Evolutionary conservation across 2,888 invertebrate species (phyloP).

Genomic region (Dryomyza anilis): DNA sequence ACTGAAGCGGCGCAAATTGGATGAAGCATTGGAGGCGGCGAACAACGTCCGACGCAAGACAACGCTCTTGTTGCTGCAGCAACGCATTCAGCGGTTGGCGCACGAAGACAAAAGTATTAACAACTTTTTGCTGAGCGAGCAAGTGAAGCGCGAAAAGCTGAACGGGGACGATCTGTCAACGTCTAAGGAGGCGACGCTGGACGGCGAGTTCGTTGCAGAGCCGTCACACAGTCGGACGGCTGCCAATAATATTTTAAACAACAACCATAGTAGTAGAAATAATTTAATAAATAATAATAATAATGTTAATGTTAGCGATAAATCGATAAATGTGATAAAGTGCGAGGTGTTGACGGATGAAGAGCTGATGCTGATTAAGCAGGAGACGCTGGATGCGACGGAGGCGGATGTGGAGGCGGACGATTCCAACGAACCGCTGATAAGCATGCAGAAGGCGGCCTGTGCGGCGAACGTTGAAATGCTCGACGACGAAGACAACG

Average conservation of each 20-base stretch:
- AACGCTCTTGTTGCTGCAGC: slow-evolving; percentile 44
- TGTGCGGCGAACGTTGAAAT: slow-evolving; percentile 39
- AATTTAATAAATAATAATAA: slow-evolving; percentile 51
- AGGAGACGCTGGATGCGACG: slow-evolving; percentile 50
- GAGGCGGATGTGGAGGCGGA: slow-evolving; percentile 51
- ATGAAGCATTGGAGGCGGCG: slow-evolving; percentile 27
- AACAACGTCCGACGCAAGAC: slow-evolving; percentile 41
- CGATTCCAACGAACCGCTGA: slow-evolving; percentile 54
- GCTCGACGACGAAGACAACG: slow-evolving; percentile 58
- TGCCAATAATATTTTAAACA: slow-evolving; percentile 21
- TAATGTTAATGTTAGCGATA: slow-evolving; percentile 58
- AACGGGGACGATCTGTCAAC: slow-evolving; percentile 36
- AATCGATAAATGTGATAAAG: slow-evolving; percentile 62
- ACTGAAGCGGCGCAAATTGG: slow-evolving; percentile 44
- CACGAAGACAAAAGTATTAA: slow-evolving; percentile 44
- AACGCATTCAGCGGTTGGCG: slow-evolving; percentile 49
- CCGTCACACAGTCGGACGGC: slow-evolving; percentile 13
- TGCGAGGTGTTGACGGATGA: slow-evolving; percentile 45
- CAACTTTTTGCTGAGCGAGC: slow-evolving; percentile 37
- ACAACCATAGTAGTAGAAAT: slow-evolving; percentile 39
- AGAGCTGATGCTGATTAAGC: slow-evolving; percentile 49
- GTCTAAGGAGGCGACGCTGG: slow-evolving; percentile 23
- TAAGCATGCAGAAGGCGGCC: slow-evolving; percentile 47
- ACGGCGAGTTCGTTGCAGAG: slow-evolving; percentile 25
- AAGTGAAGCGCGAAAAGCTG: slow-evolving; percentile 47